A percentile compares a stretch with the other conserved stretches of the same genome.
These are phyloP conservation scores for Ctenodactylus gundi DNA, from an alignment of 2,113 vertebrate genomes.

Conservation along the genomic window DNA sequence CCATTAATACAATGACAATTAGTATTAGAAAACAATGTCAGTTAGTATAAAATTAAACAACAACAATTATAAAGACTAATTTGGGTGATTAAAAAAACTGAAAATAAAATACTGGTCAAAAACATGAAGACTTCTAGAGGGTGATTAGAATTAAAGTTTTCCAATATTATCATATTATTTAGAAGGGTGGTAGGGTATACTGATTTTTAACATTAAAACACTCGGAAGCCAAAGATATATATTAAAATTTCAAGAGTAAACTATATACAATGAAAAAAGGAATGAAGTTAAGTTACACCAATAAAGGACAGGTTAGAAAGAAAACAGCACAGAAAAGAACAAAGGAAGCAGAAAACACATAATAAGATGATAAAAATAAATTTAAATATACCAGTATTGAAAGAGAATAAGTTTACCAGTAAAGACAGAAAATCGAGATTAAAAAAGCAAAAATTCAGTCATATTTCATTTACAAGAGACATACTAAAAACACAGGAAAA, in stretches of 20 bases:
- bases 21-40: slow-evolving; percentile 44
- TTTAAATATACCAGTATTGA: neutral
- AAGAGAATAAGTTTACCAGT: neutral
- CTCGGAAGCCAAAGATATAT: neutral
- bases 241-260: slow-evolving; percentile 1
- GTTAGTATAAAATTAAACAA: neutral
- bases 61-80: neutral
- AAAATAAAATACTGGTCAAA: neutral
- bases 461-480: neutral
- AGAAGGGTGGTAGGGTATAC: neutral
- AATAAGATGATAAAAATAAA: neutral
- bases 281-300: neutral
- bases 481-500: neutral
- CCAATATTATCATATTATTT: neutral
- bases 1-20: neutral
- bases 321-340: neutral
- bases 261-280: neutral
- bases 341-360: neutral
- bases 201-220: slow-evolving; percentile 7
- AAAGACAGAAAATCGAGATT: neutral
- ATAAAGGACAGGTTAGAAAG: neutral
- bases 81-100: neutral
- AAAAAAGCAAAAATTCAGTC: neutral
- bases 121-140: neutral
- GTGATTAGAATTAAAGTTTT: neutral